Percentiles rank a stretch among this genome's conserved stretches.
phyloP scores from a whole-genome alignment of 2,797 vertebrate genomes.

The Pipistrellus pygmaeus region DNA sequence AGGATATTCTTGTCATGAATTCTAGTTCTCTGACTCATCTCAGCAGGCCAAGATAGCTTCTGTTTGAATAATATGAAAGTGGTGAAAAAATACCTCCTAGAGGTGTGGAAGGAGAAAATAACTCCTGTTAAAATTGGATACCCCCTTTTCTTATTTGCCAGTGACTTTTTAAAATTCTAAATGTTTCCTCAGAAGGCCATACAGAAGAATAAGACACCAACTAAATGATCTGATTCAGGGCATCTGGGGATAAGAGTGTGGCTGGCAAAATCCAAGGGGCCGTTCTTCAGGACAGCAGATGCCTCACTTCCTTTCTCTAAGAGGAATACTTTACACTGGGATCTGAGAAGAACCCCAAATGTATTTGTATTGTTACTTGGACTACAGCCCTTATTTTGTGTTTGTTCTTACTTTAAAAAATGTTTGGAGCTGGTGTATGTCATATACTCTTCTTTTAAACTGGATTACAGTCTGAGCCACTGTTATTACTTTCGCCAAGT shows the following conservation, averaged over 20 bases:
- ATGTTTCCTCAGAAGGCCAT: conserved; percentile 21
- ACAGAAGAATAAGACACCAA: neutral
- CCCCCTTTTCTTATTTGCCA: neutral
- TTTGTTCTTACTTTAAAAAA: conserved; percentile 42
- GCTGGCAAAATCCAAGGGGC: neutral
- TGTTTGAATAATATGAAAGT: neutral
- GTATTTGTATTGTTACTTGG: conserved; percentile 47
- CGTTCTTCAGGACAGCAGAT: neutral
- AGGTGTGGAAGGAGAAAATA: neutral
- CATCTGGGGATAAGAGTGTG: neutral
- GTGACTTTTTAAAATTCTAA: conserved; percentile 19
- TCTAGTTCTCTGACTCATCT: neutral
- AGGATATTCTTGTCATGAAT: neutral
- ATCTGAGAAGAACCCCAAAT: neutral
- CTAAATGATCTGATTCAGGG: neutral
- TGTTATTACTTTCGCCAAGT: conserved; percentile 61
- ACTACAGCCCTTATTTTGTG: conserved; percentile 15
- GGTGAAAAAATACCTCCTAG: neutral
- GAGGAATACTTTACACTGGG: neutral
- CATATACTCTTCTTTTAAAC: conserved; percentile 38
- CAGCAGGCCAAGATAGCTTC: neutral
- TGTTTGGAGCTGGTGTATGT: neutral
- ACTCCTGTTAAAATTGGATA: neutral
- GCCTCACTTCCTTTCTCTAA: neutral
- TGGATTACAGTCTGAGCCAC: conserved; percentile 49